Conservation (phyloP, 2,888 invertebrate species). For the Thymelicus acteon region DNA sequence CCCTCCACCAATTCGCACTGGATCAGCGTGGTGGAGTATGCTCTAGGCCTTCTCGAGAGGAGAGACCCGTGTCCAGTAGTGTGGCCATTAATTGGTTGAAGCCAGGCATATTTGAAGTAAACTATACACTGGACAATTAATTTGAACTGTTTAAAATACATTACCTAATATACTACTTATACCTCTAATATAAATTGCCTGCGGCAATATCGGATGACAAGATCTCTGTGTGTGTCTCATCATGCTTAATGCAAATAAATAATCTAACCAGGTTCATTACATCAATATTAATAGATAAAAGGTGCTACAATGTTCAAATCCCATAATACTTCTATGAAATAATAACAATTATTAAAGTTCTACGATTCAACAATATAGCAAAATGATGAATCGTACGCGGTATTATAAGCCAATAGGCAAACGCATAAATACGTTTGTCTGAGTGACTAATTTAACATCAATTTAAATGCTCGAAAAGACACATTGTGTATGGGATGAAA, state of each 20-base stretch:
- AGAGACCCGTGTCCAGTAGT: too few species aligned
- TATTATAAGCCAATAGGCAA: conserved; percentile 36
- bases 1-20: too few species aligned
- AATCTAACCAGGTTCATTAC: neutral
- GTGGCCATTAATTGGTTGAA: too few species aligned
- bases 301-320: neutral
- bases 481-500: conserved; percentile 31
- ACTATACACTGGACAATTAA: too few species aligned
- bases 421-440: conserved; percentile 34
- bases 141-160: too few species aligned
- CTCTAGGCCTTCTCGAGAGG: too few species aligned
- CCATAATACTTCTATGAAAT: neutral
- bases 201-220: too few species aligned
- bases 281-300: conserved; percentile 4
- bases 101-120: too few species aligned
- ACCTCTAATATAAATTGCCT: too few species aligned
- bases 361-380: conserved; percentile 22
- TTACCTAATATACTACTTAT: too few species aligned
- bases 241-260: neutral
- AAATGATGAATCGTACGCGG: conserved; percentile 31
- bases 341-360: conserved; percentile 21
- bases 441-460: conserved; percentile 35
- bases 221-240: neutral
- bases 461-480: conserved; percentile 32
- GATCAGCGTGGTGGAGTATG: too few species aligned